Evolutionary conservation across 2,888 invertebrate genomes (phyloP).

Genomic region (Aleiodes leptofemur): DNA sequence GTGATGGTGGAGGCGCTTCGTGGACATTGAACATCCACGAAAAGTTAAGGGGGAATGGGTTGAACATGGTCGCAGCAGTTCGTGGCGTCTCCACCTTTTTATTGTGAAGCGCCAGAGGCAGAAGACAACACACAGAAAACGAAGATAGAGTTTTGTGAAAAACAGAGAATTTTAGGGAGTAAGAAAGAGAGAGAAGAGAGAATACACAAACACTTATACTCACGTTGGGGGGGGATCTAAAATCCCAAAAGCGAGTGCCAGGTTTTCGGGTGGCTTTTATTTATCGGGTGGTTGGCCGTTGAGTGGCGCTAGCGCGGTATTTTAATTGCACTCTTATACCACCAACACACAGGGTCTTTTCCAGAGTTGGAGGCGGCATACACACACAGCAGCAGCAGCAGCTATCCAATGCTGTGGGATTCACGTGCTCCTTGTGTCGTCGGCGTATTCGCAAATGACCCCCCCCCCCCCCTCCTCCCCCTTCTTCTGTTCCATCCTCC

Average conservation of each 20-base stretch:
- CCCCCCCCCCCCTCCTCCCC: constrained; percentile 41
- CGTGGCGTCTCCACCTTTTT: constrained; percentile 70
- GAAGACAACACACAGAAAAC: constrained; percentile 60
- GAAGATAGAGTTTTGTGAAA: constrained; percentile 18
- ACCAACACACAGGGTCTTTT: constrained; percentile 57
- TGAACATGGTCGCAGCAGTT: constrained; percentile 65
- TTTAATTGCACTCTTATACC: constrained; percentile 74
- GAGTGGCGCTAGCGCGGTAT: constrained; percentile 75
- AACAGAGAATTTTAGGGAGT: constrained; percentile 16
- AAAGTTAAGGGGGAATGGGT: constrained; percentile 64
- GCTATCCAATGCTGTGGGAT: constrained; percentile 44
- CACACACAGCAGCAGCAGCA: no score
- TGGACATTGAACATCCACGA: constrained; percentile 40
- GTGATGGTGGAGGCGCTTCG: constrained; percentile 48
- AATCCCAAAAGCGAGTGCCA: constrained; percentile 55
- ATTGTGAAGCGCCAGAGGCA: constrained; percentile 73
- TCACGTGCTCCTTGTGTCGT: constrained; percentile 56
- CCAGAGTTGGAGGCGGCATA: constrained; percentile 48
- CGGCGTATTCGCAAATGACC: constrained; percentile 65
- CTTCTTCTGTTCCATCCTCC: constrained; percentile 45
- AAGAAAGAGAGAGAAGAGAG: constrained; percentile 26
- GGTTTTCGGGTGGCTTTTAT: constrained; percentile 66
- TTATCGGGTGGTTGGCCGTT: constrained; percentile 74
- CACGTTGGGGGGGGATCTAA: constrained; percentile 17
- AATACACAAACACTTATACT: constrained; percentile 11